phyloP scores from a whole-genome alignment of 1,140 invertebrate genomes.

The Coboldia fuscipes region DNA sequence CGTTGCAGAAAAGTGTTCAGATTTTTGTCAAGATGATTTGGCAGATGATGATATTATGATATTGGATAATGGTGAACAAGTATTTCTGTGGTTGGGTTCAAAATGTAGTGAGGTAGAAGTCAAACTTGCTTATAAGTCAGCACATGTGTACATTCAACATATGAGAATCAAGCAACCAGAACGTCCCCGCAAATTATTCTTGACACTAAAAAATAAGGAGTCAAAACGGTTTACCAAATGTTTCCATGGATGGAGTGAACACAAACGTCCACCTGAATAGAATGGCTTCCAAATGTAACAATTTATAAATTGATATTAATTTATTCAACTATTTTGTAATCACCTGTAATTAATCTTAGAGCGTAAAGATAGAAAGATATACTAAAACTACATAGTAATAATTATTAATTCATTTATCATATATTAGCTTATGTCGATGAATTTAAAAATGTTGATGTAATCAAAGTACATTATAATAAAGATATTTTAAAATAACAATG shows the following conservation, averaged over 20 bases:
- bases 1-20: slow-evolving; percentile 97
- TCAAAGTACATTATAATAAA: no score
- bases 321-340: no score
- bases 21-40: slow-evolving; percentile 99
- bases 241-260: slow-evolving; percentile 84
- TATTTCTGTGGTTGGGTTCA: slow-evolving; percentile 94
- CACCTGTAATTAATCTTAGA: no score
- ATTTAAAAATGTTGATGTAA: no score
- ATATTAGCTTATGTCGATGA: no score
- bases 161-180: slow-evolving; percentile 89
- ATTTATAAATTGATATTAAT: no score
- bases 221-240: slow-evolving; percentile 88
- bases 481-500: no score
- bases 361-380: no score
- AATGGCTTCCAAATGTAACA: no score
- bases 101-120: slow-evolving; percentile 96
- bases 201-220: slow-evolving; percentile 95
- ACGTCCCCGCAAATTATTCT: slow-evolving; percentile 70
- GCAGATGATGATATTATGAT: slow-evolving; percentile 99
- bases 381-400: no score
- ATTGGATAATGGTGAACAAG: slow-evolving; percentile 91
- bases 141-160: slow-evolving; percentile 97
- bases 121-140: slow-evolving; percentile 95
- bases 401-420: no score
- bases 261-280: slow-evolving; percentile 9